phyloP scores from a whole-genome alignment of 2,113 vertebrate genomes.

The Nesogale talazaci region DNA sequence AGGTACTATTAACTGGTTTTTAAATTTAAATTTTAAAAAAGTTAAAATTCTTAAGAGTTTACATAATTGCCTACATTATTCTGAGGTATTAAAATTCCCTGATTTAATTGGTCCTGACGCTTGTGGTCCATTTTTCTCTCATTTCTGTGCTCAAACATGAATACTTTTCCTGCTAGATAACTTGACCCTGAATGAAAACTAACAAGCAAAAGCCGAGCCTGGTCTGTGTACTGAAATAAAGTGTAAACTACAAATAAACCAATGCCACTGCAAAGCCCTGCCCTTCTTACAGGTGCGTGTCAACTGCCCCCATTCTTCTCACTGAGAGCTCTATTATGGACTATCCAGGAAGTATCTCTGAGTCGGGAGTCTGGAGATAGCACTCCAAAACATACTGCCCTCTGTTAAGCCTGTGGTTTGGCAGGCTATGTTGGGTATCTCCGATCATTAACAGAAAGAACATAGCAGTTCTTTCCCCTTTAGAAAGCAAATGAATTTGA shows the following conservation, averaged over 20 bases:
- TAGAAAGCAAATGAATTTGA: conserved; percentile 60
- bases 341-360: background rate
- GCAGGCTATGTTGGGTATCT: background rate
- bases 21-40: background rate
- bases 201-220: conserved; percentile 25
- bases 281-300: background rate
- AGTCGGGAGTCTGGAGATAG: background rate
- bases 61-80: background rate
- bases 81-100: background rate
- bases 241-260: background rate
- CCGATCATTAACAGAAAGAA: conserved; percentile 16
- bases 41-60: background rate
- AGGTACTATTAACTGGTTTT: background rate
- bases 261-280: background rate
- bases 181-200: conserved; percentile 51
- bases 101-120: background rate
- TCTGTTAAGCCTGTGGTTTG: background rate
- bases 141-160: conserved; percentile 26
- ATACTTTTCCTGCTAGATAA: conserved; percentile 25
- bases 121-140: conserved; percentile 30
- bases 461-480: background rate
- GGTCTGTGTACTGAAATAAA: background rate
- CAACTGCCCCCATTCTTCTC: background rate
- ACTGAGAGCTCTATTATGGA: background rate
- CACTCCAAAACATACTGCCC: background rate